Conservation (phyloP, 2,888 invertebrate genomes). For the Morpho deidamia region DNA sequence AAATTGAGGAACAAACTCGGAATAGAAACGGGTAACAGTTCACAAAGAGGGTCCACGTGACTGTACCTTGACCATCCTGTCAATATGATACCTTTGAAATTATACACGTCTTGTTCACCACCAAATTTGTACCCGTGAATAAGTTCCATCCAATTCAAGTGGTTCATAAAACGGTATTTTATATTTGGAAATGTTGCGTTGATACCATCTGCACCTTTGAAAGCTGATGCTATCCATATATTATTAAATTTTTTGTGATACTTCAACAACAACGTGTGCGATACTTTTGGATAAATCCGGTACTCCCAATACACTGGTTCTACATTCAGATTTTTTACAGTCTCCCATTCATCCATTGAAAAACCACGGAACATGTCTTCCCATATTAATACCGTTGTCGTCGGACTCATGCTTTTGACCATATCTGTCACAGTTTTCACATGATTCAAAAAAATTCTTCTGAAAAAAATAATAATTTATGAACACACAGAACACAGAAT, state of each 20-base stretch:
- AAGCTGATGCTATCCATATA: slow-evolving; percentile 91
- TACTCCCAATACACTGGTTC: slow-evolving; percentile 88
- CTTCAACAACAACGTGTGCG: slow-evolving; percentile 41
- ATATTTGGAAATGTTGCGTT: slow-evolving; percentile 74
- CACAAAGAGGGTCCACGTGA: slow-evolving; percentile 82
- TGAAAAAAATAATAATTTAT: slow-evolving; percentile 32
- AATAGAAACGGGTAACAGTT: slow-evolving; percentile 79
- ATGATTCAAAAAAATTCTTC: slow-evolving; percentile 81
- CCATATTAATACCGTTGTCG: slow-evolving; percentile 84
- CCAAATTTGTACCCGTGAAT: slow-evolving; percentile 69
- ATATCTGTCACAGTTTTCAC: slow-evolving; percentile 72
- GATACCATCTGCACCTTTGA: slow-evolving; percentile 85
- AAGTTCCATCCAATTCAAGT: slow-evolving; percentile 83
- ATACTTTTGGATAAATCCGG: slow-evolving; percentile 38
- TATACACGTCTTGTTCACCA: slow-evolving; percentile 33
- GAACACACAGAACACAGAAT: too few relatives aligned
- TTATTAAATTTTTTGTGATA: slow-evolving; percentile 75
- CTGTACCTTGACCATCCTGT: slow-evolving; percentile 87
- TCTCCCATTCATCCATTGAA: slow-evolving; percentile 57
- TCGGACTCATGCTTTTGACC: slow-evolving; percentile 64
- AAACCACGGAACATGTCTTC: slow-evolving; percentile 87
- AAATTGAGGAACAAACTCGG: slow-evolving; percentile 81
- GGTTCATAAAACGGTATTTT: slow-evolving; percentile 83
- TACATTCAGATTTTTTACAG: slow-evolving; percentile 63
- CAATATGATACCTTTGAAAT: slow-evolving; percentile 81